Percentiles rank a stretch among this genome's conserved stretches.
phyloP scores from a whole-genome alignment of 1,140 invertebrate genomes.

The Lepidurus arcticus region DNA sequence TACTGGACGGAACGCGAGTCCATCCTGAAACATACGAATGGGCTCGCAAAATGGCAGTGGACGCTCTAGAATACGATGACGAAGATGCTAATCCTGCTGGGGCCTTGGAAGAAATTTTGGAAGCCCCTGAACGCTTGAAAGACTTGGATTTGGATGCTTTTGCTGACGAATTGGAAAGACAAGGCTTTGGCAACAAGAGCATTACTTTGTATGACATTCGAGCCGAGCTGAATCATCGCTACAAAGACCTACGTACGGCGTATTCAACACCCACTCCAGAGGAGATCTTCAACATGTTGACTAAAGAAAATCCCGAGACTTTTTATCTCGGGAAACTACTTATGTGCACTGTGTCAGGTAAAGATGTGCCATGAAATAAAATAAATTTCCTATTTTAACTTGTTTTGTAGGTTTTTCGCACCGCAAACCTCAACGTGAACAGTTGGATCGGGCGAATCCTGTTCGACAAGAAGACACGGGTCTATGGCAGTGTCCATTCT shows the following conservation, averaged over 20 bases:
- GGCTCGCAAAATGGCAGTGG: conserved; percentile 99
- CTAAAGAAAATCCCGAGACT: conserved; percentile 92
- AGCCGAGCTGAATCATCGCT: conserved; percentile 88
- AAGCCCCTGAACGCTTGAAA: conserved; percentile 88
- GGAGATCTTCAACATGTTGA: conserved; percentile 89
- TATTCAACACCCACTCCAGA: conserved; percentile 75
- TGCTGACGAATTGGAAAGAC: conserved; percentile 91
- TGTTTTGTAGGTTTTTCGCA: conserved; percentile 59
- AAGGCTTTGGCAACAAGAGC: conserved; percentile 93
- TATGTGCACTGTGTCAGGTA: conserved; percentile 62
- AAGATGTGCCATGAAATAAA: not conserved
- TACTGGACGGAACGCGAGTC: conserved; percentile 93
- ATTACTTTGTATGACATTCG: conserved; percentile 97
- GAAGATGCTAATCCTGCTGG: conserved; percentile 81
- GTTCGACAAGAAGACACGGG: conserved; percentile 88
- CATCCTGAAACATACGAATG: conserved; percentile 99
- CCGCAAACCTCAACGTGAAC: conserved; percentile 83
- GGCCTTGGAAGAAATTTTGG: conserved; percentile 93
- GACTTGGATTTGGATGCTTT: conserved; percentile 98
- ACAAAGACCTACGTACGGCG: conserved; percentile 82
- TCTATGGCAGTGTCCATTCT: conserved; percentile 96
- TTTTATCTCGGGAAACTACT: conserved; percentile 89
- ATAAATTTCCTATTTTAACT: not conserved
- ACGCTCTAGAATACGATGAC: conserved; percentile 92
- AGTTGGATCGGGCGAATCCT: conserved; percentile 91